These are phyloP conservation scores for Gymnocheta viridis DNA, from an alignment of 2,888 invertebrate species.

Conservation along the genomic window DNA sequence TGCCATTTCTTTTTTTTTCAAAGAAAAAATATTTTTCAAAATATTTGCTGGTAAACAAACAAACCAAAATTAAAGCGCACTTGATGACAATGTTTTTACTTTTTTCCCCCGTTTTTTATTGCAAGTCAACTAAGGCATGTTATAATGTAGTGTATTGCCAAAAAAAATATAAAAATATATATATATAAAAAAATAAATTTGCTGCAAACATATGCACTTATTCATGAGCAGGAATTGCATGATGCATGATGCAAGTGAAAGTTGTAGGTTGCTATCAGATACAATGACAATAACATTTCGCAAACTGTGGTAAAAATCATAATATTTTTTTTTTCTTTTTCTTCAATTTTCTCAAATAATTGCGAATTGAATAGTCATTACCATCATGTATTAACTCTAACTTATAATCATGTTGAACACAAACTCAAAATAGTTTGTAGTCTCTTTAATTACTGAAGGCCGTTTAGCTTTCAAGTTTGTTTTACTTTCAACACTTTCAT, in stretches of 20 bases:
- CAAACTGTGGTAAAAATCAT: slow-evolving; percentile 18
- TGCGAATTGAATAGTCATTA: slow-evolving; percentile 33
- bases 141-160: slow-evolving; percentile 7
- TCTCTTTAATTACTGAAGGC: slow-evolving; percentile 64
- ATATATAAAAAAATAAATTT: not conserved
- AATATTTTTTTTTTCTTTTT: slow-evolving; percentile 1
- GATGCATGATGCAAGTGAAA: slow-evolving; percentile 56
- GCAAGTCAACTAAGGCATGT: slow-evolving; percentile 9
- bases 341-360: not conserved
- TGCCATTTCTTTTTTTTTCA: not conserved
- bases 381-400: not conserved
- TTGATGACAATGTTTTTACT: slow-evolving; percentile 4
- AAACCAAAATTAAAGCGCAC: not conserved
- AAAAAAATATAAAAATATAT: not conserved
- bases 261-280: slow-evolving; percentile 55
- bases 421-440: slow-evolving; percentile 23
- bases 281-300: slow-evolving; percentile 34
- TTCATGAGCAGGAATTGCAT: not conserved
- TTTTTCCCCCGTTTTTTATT: not conserved
- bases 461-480: slow-evolving; percentile 29
- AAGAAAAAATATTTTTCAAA: slow-evolving; percentile 12
- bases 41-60: not conserved
- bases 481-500: slow-evolving; percentile 50
- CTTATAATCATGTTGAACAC: not conserved
- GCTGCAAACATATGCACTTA: not conserved